phyloP scores from a whole-genome alignment of 2,797 vertebrate genomes.

The Numenius phaeopus region DNA sequence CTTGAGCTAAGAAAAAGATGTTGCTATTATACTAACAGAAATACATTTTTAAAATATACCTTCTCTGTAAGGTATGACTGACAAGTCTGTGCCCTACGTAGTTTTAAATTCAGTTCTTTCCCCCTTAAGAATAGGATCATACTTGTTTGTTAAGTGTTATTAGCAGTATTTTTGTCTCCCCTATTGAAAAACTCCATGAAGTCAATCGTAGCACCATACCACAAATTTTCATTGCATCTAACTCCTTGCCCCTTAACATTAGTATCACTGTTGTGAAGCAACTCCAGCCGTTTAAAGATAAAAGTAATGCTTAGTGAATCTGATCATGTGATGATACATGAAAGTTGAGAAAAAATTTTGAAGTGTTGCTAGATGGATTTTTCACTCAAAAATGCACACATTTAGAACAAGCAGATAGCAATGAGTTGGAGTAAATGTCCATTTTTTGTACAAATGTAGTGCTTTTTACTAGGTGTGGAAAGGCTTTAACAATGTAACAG shows the following conservation, averaged over 20 bases:
- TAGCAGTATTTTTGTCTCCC: neutral
- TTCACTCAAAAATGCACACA: neutral
- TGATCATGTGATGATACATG: fast-evolving
- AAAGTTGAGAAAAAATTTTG: neutral
- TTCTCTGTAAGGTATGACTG: neutral
- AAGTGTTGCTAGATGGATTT: neutral
- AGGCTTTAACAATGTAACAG: neutral
- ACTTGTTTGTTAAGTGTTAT: neutral
- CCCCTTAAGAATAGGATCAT: neutral
- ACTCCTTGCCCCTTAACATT: neutral
- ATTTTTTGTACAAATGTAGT: neutral
- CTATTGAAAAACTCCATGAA: neutral
- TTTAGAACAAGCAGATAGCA: neutral
- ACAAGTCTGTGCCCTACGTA: neutral
- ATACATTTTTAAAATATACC: neutral
- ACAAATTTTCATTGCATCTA: neutral
- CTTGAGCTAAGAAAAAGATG: neutral
- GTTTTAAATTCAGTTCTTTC: neutral
- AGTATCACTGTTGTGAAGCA: neutral
- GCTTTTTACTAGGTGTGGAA: neutral
- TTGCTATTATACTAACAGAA: neutral
- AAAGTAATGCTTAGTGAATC: neutral
- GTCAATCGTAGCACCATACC: neutral
- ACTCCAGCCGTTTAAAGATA: neutral
- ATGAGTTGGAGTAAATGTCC: neutral